Percentiles rank a stretch among this genome's conserved stretches.
phyloP scores from a whole-genome alignment of 2,797 vertebrate genomes.

The Neomorphus geoffroyi region DNA sequence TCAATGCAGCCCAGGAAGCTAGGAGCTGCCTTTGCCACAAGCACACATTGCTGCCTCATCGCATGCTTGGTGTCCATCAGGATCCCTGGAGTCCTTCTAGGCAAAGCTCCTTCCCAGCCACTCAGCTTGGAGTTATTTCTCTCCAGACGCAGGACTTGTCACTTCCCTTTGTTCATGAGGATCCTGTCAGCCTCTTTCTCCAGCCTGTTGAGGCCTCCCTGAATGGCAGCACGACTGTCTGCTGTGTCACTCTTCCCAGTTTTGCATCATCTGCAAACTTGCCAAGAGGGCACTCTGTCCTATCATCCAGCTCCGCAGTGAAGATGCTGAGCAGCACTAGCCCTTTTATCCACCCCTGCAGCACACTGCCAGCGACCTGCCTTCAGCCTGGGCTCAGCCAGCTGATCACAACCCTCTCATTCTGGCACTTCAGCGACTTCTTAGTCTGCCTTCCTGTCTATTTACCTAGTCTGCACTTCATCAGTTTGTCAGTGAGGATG shows the following conservation, averaged over 20 bases:
- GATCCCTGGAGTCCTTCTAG: neutral
- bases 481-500: neutral
- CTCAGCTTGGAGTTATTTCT: neutral
- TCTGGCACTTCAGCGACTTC: neutral
- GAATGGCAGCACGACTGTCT: neutral
- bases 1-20: neutral
- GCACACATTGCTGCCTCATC: accelerated
- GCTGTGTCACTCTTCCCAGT: neutral
- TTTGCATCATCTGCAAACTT: neutral
- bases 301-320: neutral
- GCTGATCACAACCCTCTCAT: neutral
- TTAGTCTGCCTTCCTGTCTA: neutral
- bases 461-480: neutral
- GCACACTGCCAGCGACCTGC: neutral
- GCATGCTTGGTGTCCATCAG: neutral
- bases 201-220: neutral
- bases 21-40: neutral
- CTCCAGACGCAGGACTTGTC: neutral
- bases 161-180: neutral
- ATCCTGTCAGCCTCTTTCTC: neutral
- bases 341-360: neutral
- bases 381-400: neutral
- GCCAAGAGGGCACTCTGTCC: neutral
- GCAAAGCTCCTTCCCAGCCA: neutral
- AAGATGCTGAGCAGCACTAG: neutral